phyloP scores from a whole-genome alignment of 2,113 vertebrate genomes.

The Anguilla rostrata region DNA sequence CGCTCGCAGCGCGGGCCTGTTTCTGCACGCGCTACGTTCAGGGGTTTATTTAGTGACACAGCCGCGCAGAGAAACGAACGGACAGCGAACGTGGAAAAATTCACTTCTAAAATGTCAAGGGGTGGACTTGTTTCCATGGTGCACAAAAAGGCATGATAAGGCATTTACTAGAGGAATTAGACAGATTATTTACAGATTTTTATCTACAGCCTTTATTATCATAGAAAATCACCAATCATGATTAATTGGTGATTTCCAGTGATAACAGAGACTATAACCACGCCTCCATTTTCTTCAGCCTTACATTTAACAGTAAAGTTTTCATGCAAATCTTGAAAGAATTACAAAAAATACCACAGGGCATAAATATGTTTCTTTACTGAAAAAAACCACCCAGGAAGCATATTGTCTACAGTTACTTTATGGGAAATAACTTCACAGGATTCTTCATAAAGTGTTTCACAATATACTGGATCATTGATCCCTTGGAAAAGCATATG shows the following conservation, averaged over 20 bases:
- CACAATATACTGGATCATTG: neutral
- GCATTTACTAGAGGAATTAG: no score
- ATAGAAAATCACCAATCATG: no score
- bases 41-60: neutral
- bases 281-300: neutral
- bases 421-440: no score
- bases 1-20: neutral
- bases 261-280: neutral
- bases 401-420: neutral
- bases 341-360: no score
- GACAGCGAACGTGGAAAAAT: neutral
- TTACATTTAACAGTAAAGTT: neutral
- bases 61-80: neutral
- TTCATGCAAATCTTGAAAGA: no score
- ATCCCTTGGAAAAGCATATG: neutral
- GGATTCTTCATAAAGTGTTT: no score
- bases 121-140: neutral
- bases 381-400: no score
- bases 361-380: no score
- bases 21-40: neutral
- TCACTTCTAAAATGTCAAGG: neutral
- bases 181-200: no score
- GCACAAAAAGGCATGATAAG: neutral
- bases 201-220: no score
- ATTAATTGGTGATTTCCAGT: no score